A percentile compares a stretch with the other conserved stretches of the same genome.
Conservation (phyloP, 2,113 vertebrate species). For the Sarotherodon lohbergeri region DNA sequence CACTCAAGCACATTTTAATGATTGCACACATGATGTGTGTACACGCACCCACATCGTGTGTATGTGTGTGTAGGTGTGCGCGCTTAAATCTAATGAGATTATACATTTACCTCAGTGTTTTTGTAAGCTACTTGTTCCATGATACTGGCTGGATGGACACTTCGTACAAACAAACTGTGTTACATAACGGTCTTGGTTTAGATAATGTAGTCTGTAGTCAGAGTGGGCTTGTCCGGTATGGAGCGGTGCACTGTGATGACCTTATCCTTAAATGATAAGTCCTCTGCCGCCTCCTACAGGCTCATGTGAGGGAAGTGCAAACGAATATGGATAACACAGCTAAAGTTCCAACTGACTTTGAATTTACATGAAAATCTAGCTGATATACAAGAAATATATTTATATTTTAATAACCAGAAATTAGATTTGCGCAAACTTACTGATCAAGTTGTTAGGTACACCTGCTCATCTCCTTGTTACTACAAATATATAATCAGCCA, state of each 20-base stretch:
- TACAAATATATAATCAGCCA: neutral
- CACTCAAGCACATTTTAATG: neutral
- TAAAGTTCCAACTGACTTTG: neutral
- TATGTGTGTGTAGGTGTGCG: neutral
- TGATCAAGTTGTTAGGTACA: neutral
- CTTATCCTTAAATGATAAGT: slow-evolving; percentile 49
- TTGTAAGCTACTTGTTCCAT: neutral
- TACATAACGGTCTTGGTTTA: neutral
- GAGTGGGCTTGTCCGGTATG: slow-evolving; percentile 11
- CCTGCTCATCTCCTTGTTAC: neutral
- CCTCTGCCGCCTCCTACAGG: slow-evolving; percentile 56
- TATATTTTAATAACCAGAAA: neutral
- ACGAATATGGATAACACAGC: neutral
- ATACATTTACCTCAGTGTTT: neutral
- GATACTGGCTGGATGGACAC: neutral
- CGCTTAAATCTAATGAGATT: neutral
- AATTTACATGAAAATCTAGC: neutral
- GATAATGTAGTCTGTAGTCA: slow-evolving; percentile 9
- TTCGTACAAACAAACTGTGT: neutral
- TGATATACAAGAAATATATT: neutral
- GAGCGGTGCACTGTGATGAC: slow-evolving; percentile 59
- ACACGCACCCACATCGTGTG: neutral
- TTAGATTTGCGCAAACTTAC: neutral
- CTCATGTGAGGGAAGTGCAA: neutral
- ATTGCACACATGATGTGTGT: neutral